phyloP scores from a whole-genome alignment of 35 echinoderm and acorn worm species.

The Ophioderma brevispina region DNA sequence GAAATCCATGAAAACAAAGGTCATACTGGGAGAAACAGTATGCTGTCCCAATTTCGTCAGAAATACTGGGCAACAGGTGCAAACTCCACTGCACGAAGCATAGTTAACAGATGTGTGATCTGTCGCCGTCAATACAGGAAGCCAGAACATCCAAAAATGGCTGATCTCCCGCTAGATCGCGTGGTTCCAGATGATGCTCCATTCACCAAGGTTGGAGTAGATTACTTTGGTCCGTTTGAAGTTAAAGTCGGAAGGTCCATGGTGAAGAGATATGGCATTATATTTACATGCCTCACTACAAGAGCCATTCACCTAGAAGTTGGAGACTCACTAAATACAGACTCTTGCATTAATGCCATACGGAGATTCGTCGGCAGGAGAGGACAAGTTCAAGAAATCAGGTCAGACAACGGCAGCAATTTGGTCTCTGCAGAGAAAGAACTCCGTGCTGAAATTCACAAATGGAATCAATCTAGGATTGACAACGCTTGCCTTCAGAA shows the following conservation, averaged over 20 bases:
- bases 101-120: background rate
- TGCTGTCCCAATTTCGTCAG: background rate
- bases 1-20: background rate
- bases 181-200: conserved; percentile 26
- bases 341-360: conserved; percentile 48
- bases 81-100: background rate
- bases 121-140: background rate
- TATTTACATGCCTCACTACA: conserved; percentile 54
- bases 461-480: conserved; percentile 15
- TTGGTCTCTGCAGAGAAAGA: conserved; percentile 28
- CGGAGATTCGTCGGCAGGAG: conserved; percentile 19
- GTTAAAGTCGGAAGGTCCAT: background rate
- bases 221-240: conserved; percentile 58
- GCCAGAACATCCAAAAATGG: conserved; percentile 30
- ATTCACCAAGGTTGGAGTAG: conserved; percentile 23
- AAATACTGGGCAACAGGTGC: background rate
- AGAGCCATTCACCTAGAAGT: conserved; percentile 38
- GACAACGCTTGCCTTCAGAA: conserved; percentile 11
- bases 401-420: conserved; percentile 53
- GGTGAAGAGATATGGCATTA: conserved; percentile 32
- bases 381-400: conserved; percentile 22
- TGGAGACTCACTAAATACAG: conserved; percentile 32
- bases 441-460: background rate
- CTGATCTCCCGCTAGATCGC: conserved; percentile 25
- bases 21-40: background rate